Conservation (phyloP, 2,113 vertebrate genomes). For the Abramis brama region DNA sequence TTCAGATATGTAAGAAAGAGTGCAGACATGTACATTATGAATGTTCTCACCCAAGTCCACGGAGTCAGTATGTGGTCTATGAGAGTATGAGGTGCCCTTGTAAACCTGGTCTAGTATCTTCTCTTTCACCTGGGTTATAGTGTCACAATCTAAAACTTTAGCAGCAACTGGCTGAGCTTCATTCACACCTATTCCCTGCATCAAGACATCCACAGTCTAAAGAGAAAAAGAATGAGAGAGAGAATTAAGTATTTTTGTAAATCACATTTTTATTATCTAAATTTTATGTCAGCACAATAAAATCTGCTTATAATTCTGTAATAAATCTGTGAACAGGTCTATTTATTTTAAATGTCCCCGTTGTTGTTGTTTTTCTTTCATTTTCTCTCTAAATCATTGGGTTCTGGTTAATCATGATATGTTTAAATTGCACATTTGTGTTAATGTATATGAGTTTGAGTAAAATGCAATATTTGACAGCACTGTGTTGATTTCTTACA, state of each 20-base stretch:
- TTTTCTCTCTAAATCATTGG: neutral
- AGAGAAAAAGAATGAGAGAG: conserved; percentile 5
- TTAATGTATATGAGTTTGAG: no score
- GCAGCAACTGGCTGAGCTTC: conserved; percentile 85
- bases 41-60: conserved; percentile 89
- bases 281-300: neutral
- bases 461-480: no score
- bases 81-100: conserved; percentile 89
- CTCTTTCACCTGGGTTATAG: conserved; percentile 11
- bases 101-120: conserved; percentile 70
- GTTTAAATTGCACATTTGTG: neutral
- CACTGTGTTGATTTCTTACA: no score
- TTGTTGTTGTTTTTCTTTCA: neutral
- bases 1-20: neutral
- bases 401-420: neutral
- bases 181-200: conserved; percentile 79
- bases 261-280: neutral
- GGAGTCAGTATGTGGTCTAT: conserved; percentile 88
- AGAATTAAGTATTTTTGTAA: neutral
- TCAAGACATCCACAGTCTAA: conserved; percentile 88
- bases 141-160: conserved; percentile 75
- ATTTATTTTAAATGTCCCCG: neutral
- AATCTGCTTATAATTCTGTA: neutral
- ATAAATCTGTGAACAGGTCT: neutral
- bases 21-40: neutral